Conservation (phyloP, 2,888 invertebrate species). For the Nomada ferruginata region DNA sequence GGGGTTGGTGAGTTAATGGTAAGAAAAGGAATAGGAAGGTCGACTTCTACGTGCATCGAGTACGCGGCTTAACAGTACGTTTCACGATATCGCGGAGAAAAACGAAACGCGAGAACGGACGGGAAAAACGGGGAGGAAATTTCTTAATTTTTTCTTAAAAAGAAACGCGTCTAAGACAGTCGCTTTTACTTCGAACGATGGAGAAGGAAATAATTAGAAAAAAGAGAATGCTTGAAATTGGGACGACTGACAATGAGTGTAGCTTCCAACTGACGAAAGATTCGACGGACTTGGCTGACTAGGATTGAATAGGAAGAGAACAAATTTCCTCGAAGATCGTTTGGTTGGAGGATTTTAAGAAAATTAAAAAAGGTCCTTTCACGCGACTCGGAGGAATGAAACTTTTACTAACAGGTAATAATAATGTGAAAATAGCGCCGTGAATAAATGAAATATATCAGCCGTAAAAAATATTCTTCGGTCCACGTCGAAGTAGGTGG, state of each 20-base stretch:
- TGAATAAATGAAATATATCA: too few species aligned
- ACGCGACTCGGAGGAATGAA: too few species aligned
- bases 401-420: too few species aligned
- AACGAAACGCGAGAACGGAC: neutral
- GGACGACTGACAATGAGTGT: neutral
- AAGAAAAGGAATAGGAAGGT: neutral
- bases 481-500: too few species aligned
- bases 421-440: too few species aligned
- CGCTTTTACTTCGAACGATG: neutral
- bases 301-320: constrained; percentile 15
- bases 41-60: too few species aligned
- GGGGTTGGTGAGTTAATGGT: constrained; percentile 40
- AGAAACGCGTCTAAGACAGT: too few species aligned
- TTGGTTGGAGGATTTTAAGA: neutral
- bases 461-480: too few species aligned
- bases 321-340: neutral
- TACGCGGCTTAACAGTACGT: too few species aligned
- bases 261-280: constrained; percentile 10
- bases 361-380: neutral
- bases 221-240: constrained; percentile 13
- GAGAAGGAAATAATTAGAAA: neutral
- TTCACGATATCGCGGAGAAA: neutral
- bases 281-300: constrained; percentile 6
- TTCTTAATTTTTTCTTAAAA: neutral
- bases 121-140: neutral